These are phyloP conservation scores for Siniperca obscura DNA, from an alignment of 2,797 vertebrate genomes.

Conservation along the genomic window DNA sequence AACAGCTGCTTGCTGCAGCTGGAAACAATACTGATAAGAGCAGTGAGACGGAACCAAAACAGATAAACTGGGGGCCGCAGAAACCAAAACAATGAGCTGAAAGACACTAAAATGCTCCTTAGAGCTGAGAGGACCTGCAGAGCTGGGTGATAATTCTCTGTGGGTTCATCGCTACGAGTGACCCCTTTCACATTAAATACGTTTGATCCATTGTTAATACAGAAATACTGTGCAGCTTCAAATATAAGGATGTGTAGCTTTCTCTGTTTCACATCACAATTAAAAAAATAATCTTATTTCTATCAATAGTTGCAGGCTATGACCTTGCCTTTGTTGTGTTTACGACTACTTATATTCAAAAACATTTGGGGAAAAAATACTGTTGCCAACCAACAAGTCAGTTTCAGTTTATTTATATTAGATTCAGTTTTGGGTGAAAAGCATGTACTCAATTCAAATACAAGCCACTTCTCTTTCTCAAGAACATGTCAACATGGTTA, in stretches of 20 bases:
- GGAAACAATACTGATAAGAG: no score
- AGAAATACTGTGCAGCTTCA: not conserved
- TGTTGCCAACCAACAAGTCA: not conserved
- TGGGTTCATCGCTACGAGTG: not conserved
- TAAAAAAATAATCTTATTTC: not conserved
- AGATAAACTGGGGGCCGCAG: no score
- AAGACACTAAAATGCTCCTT: not conserved
- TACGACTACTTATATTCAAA: not conserved
- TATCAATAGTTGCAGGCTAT: not conserved
- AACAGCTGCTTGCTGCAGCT: not conserved
- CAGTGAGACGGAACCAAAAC: not conserved
- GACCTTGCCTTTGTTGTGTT: not conserved
- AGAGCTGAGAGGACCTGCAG: not conserved
- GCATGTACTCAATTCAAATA: not conserved
- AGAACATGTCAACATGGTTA: not conserved
- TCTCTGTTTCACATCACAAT: not conserved
- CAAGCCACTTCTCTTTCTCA: conserved; percentile 7
- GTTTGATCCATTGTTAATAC: not conserved
- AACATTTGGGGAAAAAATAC: not conserved
- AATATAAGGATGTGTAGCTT: not conserved
- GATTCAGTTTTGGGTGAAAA: conserved; percentile 4
- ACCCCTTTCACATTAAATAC: not conserved
- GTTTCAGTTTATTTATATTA: not conserved
- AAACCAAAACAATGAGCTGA: not conserved
- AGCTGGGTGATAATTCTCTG: not conserved